Evolutionary conservation across 2,888 invertebrate genomes (phyloP), one percentile per base, ranked within the genome.

Genomic region (Colletes collaris): DNA sequence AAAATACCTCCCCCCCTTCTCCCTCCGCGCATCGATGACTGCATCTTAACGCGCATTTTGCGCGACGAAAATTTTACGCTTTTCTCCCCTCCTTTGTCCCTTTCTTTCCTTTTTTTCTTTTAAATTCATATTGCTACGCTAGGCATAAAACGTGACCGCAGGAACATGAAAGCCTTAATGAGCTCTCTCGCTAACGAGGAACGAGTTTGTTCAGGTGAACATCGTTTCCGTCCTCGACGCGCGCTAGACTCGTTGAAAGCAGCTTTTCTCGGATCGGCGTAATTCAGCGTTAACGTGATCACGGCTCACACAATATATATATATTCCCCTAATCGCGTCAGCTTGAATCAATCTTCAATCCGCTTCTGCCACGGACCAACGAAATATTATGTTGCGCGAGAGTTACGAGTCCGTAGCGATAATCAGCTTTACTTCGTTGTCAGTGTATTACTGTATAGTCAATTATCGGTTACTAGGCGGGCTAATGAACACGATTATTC

Each of bases 91-190:
- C 16, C 46, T 56, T 46, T 78, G 40, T 73, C 76, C 27, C 40
- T 44, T 27, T 40, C 16, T 44, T 44, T 8, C 8, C 10, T n/a
- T 13, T 16, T 27, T n/a, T 59, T 60, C 37, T 64, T 64, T 46
- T 10, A 59, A 52, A 66, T 76, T 37, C 73, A 44, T 50, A 73
- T 53, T 63, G 73, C 58, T 66, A 58, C 65, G 35, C 37, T 46
- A 46, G 69, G 59, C 58, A 37, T 56, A 76, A 74, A 77, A 77
- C 78, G 71, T 82, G 72, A 72, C 82, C 82, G 44, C 78, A 79
- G 59, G 64, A 85, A 85, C 64, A 68, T 72, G 73, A 82, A 79
- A 71, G 65, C 74, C 80, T 72, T 82, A 85, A 85, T 75, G 66
- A 86, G 72, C 74, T 56, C 66, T 69, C 74, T 72, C 71, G 81